Evolutionary conservation across 1,140 invertebrate species (phyloP), one percentile per base, ranked within the genome.

Genomic region (Laupala kohalensis): DNA sequence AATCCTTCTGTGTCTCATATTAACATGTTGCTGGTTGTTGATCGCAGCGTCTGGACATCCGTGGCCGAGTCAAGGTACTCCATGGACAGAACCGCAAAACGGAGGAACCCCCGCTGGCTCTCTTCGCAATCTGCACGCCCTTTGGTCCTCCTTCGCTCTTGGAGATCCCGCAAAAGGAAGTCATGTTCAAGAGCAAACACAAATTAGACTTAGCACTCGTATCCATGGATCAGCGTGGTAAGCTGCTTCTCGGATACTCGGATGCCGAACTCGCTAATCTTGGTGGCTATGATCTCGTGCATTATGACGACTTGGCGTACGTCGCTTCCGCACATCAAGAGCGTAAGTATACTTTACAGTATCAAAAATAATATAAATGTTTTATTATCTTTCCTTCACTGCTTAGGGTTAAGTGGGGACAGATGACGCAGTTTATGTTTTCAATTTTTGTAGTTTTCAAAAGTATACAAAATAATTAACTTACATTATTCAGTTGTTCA

Each of bases 141-240:
- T 99, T 99, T 78, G 97, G 97, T 0, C 97, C 97, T 13, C 92
- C 95, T 4, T 94, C 93, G 65, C 82, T 95, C 15, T 81, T 94
- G 25, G 93, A 95, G 79, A 91, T 93, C 76, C 91, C 92, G 5
- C 92, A 94, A 77, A 94, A 96, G 78, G 95, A 98, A 83, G 92
- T 96, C 72, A 97, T 97, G 89, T 98, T 99, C 83, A 99, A 99
- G 83, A 97, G 94, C 78, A 99, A 99, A 85, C 97, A 99, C 84
- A 98, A 98, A 80, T 86, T 99, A 69, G 96, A 99, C 82, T 87
- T 99, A 26, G 90, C 92, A 67, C 86, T 98, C 53, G 91, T 98
- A 67, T 97, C 95, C 5, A 98, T 99, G 93, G 97, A 99, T 82
- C 94, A 94, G 85, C 89, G 95, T 77, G 97, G 96, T 25, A 97